These are phyloP conservation scores for Pristionchus pacificus DNA, from an alignment of 1,140 invertebrate genomes.

Conservation along the genomic window DNA sequence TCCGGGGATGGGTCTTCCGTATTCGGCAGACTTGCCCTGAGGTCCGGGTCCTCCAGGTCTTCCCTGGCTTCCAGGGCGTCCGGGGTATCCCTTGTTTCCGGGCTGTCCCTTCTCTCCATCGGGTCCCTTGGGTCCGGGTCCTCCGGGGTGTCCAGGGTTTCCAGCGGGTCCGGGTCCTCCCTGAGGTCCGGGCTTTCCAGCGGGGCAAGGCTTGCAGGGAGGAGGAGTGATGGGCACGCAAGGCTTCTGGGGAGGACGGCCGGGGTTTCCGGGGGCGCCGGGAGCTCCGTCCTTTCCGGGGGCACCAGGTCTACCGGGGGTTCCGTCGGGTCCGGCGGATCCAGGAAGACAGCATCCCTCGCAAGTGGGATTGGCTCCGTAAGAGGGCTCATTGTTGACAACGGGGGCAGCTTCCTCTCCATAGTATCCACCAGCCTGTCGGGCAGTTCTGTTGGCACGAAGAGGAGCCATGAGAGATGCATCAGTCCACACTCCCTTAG, in stretches of 20 bases:
- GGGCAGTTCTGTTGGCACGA: slow-evolving; percentile 25
- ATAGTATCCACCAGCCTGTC: slow-evolving; percentile 28
- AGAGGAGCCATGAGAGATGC: slow-evolving; percentile 10
- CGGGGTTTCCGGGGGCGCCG: slow-evolving; percentile 31
- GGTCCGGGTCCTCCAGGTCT: slow-evolving; percentile 28
- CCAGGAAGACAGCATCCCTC: slow-evolving; percentile 28
- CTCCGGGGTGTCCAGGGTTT: slow-evolving; percentile 30
- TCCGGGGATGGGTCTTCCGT: slow-evolving; percentile 9
- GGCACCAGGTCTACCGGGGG: slow-evolving; percentile 24
- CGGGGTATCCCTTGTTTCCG: slow-evolving; percentile 28
- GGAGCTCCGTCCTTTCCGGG: slow-evolving; percentile 29
- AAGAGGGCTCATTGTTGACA: not conserved
- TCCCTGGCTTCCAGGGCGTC: slow-evolving; percentile 31
- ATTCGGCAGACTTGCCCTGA: slow-evolving; percentile 21
- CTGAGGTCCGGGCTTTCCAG: slow-evolving; percentile 30
- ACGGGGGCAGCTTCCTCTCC: no score
- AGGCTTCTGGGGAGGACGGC: slow-evolving; percentile 22
- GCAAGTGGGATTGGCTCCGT: slow-evolving; percentile 21
- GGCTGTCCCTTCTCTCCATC: slow-evolving; percentile 22
- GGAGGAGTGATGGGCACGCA: slow-evolving; percentile 32
- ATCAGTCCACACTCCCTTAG: slow-evolving; percentile 30
- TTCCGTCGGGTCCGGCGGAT: slow-evolving; percentile 22
- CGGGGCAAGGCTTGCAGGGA: slow-evolving; percentile 28
- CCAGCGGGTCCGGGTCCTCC: slow-evolving; percentile 30
- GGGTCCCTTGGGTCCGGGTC: slow-evolving; percentile 23